Evolutionary conservation across 1,140 invertebrate genomes (phyloP), one percentile per base, ranked within the genome.

Genomic region (Drosophila cardini): DNA sequence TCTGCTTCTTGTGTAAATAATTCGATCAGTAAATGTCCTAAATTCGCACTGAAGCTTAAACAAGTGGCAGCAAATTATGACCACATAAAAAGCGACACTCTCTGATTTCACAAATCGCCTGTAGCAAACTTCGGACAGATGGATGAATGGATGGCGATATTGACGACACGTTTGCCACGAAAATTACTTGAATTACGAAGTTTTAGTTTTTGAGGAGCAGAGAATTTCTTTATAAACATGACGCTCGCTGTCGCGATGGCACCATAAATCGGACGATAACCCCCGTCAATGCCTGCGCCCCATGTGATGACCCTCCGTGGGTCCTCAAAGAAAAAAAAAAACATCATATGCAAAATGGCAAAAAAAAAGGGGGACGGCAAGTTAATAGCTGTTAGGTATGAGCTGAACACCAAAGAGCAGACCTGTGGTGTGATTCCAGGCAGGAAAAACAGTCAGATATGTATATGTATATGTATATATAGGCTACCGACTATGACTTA

Each of bases 161-260:
- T 63, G 65, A 69, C 63, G 76, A 70, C 77, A 81, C 69, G 68
- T 60, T 52, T 70, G 78, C 52, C 73, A 50, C 62, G 64, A 87
- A 86, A 86, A 86, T 86, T 82, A 86, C 70, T 38, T 21, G 48
- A 61, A 73, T 87, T 87, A 83, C 38, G 21, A n/a, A 38, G 36
- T 38, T 11, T 11, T 75, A 53, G 74, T 64, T 71, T 71, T 43
- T 55, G 65, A 53, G 52, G 11, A 60, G 55, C 70, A 55, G 74
- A 67, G 76, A 80, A 87, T 89, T 86, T 86, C 84, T 71, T 68
- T 80, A 87, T 83, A 86, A 89, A 86, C 83, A 87, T 87, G 83
- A 82, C 55, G 82, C 77, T 73, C 80, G 34, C 32, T 46, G 32
- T 15, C 38, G 16, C 50, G 83, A 87, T 86, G 83, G 79, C 83